Evolutionary conservation across 2,797 vertebrate species (phyloP).

Genomic region (Neoniphon sammara): DNA sequence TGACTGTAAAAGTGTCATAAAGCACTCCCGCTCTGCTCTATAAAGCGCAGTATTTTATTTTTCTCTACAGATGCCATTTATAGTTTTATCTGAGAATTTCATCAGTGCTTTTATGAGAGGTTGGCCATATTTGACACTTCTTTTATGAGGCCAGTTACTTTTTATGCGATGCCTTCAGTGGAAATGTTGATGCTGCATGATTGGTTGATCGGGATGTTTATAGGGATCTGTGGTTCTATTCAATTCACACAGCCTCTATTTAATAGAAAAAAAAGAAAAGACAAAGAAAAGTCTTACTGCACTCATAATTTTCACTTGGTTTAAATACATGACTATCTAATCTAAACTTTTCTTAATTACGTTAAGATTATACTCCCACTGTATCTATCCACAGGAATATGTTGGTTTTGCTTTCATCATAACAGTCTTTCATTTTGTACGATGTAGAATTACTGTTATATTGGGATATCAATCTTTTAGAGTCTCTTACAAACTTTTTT

Average conservation of each 20-base stretch:
- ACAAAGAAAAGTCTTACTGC: too few relatives aligned
- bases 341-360: neutral
- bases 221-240: slow-evolving; percentile 39
- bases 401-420: slow-evolving; percentile 13
- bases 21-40: slow-evolving; percentile 38
- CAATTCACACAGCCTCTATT: slow-evolving; percentile 24
- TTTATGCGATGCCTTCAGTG: slow-evolving; percentile 73
- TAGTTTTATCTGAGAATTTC: slow-evolving; percentile 72
- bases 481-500: slow-evolving; percentile 23
- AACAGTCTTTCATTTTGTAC: neutral
- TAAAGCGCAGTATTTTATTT: slow-evolving; percentile 51
- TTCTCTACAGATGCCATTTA: slow-evolving; percentile 65
- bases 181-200: slow-evolving; percentile 72
- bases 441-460: neutral
- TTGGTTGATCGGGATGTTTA: slow-evolving; percentile 63
- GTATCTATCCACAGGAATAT: slow-evolving; percentile 1
- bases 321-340: slow-evolving; percentile 1
- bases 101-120: slow-evolving; percentile 72
- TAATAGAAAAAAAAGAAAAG: too few relatives aligned
- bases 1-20: slow-evolving; percentile 24
- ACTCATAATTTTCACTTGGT: neutral
- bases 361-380: slow-evolving; percentile 8
- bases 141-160: slow-evolving; percentile 72
- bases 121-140: slow-evolving; percentile 61
- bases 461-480: neutral